A percentile compares a stretch with the other conserved stretches of the same genome.
These are phyloP conservation scores for Callopanchax toddi DNA, from an alignment of 2,113 vertebrate genomes.

Conservation along the genomic window DNA sequence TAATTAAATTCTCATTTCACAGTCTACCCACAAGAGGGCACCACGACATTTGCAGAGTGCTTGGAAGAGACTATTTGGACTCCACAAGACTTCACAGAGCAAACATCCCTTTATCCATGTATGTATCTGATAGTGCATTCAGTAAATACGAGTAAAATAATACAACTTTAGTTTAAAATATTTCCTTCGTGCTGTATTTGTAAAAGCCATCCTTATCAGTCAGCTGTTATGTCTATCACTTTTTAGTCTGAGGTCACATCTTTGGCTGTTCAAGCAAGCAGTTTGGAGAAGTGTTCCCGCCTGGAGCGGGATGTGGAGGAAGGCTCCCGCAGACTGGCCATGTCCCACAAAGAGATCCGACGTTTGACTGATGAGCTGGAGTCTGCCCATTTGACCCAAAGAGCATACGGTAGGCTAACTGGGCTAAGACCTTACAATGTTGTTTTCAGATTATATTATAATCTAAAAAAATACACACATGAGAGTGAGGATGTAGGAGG, in stretches of 20 bases:
- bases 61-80: slow-evolving; percentile 81
- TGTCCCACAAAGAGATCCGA: slow-evolving; percentile 78
- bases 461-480: too few species aligned
- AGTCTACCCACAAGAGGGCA: slow-evolving; percentile 69
- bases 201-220: not conserved
- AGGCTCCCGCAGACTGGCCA: slow-evolving; percentile 68
- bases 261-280: slow-evolving; percentile 42
- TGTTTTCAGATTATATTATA: too few species aligned
- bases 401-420: slow-evolving; percentile 76
- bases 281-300: slow-evolving; percentile 63
- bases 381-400: slow-evolving; percentile 73
- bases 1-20: slow-evolving; percentile 20
- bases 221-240: not conserved
- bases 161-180: not conserved
- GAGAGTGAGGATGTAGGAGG: too few species aligned
- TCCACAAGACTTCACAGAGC: slow-evolving; percentile 68
- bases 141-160: slow-evolving; percentile 35
- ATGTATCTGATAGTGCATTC: slow-evolving; percentile 42
- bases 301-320: slow-evolving; percentile 76
- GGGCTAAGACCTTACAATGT: too few species aligned
- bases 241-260: slow-evolving; percentile 53
- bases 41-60: slow-evolving; percentile 61
- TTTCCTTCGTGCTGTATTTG: slow-evolving; percentile 16
- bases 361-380: slow-evolving; percentile 78
- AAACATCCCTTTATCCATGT: slow-evolving; percentile 63